These are phyloP conservation scores for Cyprinodon brontotheroides DNA, from an alignment of 2,113 vertebrate species.

Conservation along the genomic window DNA sequence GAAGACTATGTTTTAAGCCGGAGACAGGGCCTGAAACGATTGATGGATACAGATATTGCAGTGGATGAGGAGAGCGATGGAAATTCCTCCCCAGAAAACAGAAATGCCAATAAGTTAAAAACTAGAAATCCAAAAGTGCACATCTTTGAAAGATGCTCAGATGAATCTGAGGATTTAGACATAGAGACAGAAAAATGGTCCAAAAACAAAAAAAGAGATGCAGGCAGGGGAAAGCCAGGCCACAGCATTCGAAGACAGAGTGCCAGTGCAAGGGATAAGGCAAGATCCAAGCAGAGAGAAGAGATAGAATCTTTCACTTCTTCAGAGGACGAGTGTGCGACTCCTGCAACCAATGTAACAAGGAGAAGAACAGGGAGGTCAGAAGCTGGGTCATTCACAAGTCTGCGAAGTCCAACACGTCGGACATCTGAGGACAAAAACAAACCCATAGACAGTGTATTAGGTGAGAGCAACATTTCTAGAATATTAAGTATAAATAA, in stretches of 20 bases:
- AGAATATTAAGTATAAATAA: background rate
- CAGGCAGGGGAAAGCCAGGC: background rate
- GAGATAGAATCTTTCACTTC: constrained; percentile 82
- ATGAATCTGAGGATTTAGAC: constrained; percentile 89
- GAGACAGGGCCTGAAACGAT: constrained; percentile 55
- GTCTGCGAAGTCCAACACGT: constrained; percentile 23
- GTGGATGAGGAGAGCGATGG: constrained; percentile 28
- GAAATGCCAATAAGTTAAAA: constrained; percentile 17
- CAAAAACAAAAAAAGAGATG: constrained; percentile 13
- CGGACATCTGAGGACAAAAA: constrained; percentile 23
- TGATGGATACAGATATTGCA: constrained; percentile 32
- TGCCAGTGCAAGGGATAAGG: constrained; percentile 7
- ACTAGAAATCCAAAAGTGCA: constrained; percentile 5
- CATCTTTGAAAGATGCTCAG: constrained; percentile 62
- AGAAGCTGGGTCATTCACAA: constrained; percentile 42
- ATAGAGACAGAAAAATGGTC: constrained; percentile 8
- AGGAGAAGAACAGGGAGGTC: background rate
- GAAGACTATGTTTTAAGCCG: constrained; percentile 64
- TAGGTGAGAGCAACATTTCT: constrained; percentile 77
- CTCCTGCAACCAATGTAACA: background rate
- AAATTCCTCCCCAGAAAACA: constrained; percentile 41
- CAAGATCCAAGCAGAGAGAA: constrained; percentile 65
- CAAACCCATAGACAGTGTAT: constrained; percentile 70
- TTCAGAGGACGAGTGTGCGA: constrained; percentile 80
- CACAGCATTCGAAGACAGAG: constrained; percentile 29